Conservation (phyloP, 2,113 vertebrate species). For the Dasypus novemcinctus region DNA sequence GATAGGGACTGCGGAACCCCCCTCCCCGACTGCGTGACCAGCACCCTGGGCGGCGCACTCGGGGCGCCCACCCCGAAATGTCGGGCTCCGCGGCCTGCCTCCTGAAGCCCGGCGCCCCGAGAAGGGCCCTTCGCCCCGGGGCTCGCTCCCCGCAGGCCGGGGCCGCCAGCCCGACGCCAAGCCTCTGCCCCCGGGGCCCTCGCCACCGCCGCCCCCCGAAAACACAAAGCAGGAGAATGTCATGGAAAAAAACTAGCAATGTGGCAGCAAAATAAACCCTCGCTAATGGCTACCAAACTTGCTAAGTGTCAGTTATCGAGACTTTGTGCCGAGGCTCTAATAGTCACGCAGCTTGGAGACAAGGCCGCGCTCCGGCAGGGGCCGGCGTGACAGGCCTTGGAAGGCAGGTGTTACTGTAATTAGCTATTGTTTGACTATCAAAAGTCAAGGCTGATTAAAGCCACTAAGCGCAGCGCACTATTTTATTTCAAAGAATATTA, state of each 20-base stretch:
- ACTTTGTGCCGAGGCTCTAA: conserved; percentile 76
- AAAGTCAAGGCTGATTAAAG: conserved; percentile 99
- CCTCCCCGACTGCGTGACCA: neutral
- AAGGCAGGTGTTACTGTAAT: conserved; percentile 99
- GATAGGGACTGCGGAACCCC: accelerated
- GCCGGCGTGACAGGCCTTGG: conserved; percentile 91
- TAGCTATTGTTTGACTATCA: conserved; percentile 99
- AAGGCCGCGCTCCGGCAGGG: conserved; percentile 92
- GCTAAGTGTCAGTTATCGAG: conserved; percentile 74
- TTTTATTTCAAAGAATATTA: conserved; percentile 99
- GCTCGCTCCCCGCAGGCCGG: neutral
- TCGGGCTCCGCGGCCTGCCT: neutral
- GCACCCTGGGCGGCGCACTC: neutral
- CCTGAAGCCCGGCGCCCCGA: neutral
- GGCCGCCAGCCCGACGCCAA: neutral
- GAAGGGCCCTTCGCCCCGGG: accelerated
- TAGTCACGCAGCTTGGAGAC: conserved; percentile 87
- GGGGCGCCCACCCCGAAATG: no score
- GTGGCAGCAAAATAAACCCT: conserved; percentile 72
- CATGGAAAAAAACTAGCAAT: conserved; percentile 64
- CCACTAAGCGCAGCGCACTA: conserved; percentile 96
- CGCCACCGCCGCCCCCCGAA: neutral
- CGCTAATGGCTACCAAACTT: conserved; percentile 84
- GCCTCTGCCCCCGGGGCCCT: neutral
- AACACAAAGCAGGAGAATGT: conserved; percentile 54